Conservation (phyloP, 2,113 vertebrate genomes). For the Tautogolabrus adspersus region DNA sequence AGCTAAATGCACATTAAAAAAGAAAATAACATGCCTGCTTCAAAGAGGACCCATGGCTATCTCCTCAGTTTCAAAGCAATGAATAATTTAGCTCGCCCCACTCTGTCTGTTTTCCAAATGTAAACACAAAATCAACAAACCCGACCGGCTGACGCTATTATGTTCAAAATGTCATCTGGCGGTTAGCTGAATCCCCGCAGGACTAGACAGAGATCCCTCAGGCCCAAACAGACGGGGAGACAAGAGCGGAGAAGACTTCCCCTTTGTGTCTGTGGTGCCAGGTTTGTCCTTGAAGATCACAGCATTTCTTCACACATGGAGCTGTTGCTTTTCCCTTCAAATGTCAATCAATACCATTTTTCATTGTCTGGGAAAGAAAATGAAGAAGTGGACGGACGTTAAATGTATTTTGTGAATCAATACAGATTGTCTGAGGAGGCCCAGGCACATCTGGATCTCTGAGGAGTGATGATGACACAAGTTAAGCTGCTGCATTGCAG, state of each 20-base stretch:
- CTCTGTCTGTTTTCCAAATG: slow-evolving; percentile 20
- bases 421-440: slow-evolving; percentile 18
- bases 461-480: slow-evolving; percentile 18
- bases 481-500: background rate
- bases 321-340: slow-evolving; percentile 2
- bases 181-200: slow-evolving; percentile 12
- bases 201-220: slow-evolving; percentile 17
- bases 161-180: slow-evolving; percentile 27
- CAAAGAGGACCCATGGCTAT: slow-evolving; percentile 11
- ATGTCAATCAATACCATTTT: slow-evolving; percentile 56
- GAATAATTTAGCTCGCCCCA: slow-evolving; percentile 36
- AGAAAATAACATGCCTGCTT: background rate
- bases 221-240: background rate
- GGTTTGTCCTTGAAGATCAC: slow-evolving; percentile 52
- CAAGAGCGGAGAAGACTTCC: background rate
- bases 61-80: slow-evolving; percentile 41
- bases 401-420: slow-evolving; percentile 42
- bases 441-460: background rate
- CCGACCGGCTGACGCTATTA: slow-evolving; percentile 17
- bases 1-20: slow-evolving; percentile 1
- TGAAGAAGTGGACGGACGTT: slow-evolving; percentile 6
- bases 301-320: slow-evolving; percentile 17
- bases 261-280: background rate
- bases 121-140: slow-evolving; percentile 57
- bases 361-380: slow-evolving; percentile 11